Percentiles rank a stretch among this genome's conserved stretches.
Evolutionary conservation across 2,797 vertebrate species (phyloP).

Genomic region (Falco peregrinus): DNA sequence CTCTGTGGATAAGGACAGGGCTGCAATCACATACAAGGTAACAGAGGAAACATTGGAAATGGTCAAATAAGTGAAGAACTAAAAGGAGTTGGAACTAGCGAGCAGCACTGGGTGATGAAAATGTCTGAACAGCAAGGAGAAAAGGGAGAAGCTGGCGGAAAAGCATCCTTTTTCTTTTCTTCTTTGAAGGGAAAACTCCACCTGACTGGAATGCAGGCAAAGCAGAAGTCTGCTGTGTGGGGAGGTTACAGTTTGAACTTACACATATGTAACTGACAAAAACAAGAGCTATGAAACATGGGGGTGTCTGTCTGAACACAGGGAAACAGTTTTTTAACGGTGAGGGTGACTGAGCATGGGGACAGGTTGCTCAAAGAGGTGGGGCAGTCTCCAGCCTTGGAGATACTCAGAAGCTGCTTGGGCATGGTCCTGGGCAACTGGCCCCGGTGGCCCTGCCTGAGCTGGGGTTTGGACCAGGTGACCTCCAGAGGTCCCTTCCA

Average conservation of each 20-base stretch:
- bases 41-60: background rate
- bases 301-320: background rate
- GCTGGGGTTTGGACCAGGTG: background rate
- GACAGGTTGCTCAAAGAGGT: background rate
- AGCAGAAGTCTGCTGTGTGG: conserved; percentile 75
- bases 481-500: background rate
- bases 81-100: background rate
- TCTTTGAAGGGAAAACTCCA: conserved; percentile 81
- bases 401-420: background rate
- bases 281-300: background rate
- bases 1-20: conserved; percentile 78
- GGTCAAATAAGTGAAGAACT: background rate
- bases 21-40: conserved; percentile 82
- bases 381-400: background rate
- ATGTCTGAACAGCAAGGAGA: background rate
- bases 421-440: background rate
- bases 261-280: conserved; percentile 64
- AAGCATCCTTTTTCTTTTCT: background rate
- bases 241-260: conserved; percentile 82
- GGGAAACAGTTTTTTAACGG: background rate
- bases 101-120: background rate
- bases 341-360: background rate
- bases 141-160: background rate
- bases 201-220: conserved; percentile 76
- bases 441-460: background rate